Base-by-base conservation (phyloP, 2,888 invertebrate genomes). In the Ypsolopha sequella region DNA sequence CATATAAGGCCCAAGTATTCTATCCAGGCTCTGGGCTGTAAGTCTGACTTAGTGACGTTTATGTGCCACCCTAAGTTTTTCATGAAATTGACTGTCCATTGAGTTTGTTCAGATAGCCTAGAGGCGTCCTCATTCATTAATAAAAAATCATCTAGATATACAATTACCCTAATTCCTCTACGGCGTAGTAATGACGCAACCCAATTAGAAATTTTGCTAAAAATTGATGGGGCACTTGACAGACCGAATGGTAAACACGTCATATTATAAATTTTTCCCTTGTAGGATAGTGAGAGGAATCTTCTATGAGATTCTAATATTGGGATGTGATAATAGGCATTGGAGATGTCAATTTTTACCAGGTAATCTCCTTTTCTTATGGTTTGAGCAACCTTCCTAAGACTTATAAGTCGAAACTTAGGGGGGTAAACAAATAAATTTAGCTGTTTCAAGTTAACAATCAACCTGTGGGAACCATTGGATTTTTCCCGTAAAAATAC, bases 131-230 rank as follows among this genome's bases (percentile, higher is more conserved):
- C 33, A 13, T 55, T 43, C 11, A 49, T 48, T 14, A 56, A 0
- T 1, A 60, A 43, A 39, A 58, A 60, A 36, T 58, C n/a, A n/a
- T n/a, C n/a, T n/a, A n/a, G 38, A 36, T 60, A 58, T 0, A 60
- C 58, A 3, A 57, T 43, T 1, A 55, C 45, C 6, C 54, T 46
- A 6, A 59, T 56, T 2, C 39, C 47, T 9, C 45, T 24, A 35
- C 52, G 6, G 13, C 59, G 46, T 36, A 59, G 44, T 10, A 11
- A 4, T 7, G 35, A 8, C 24, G 57, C 56, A 6, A 59, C 7
- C 58, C 56, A 58, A 36, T 55, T 55, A 7, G 57, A 46, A 4
- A 59, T 35, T 13, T 48, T 57, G 1, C 41, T 8, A 33, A 50
- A 41, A 38, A 38, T 38, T 38, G 39, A 38, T 38, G 39, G 39